Evolutionary conservation across 2,888 invertebrate species (phyloP).

Genomic region (Altica lythri): DNA sequence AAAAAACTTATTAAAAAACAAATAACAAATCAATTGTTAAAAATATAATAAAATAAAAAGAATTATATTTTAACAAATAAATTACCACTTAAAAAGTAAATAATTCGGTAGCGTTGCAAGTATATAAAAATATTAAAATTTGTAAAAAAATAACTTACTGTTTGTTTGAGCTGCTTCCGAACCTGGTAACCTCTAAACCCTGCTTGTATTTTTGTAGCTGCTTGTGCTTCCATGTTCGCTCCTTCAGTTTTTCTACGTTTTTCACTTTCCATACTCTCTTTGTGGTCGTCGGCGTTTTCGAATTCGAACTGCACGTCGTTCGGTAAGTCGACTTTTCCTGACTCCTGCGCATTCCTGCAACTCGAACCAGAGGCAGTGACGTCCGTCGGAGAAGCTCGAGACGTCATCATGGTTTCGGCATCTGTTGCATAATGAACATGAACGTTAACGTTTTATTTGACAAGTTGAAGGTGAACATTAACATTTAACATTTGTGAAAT

Average conservation of each 20-base stretch:
- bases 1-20: too few species aligned
- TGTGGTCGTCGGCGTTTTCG: slow-evolving; percentile 6
- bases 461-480: slow-evolving; percentile 20
- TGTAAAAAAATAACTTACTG: slow-evolving; percentile 45
- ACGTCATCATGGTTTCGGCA: slow-evolving; percentile 48
- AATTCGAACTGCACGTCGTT: slow-evolving; percentile 22
- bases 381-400: slow-evolving; percentile 21
- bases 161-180: slow-evolving; percentile 54
- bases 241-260: slow-evolving; percentile 24
- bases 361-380: slow-evolving; percentile 21
- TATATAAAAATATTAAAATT: too few species aligned
- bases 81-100: too few species aligned
- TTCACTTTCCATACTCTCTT: slow-evolving; percentile 40
- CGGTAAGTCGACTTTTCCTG: slow-evolving; percentile 48
- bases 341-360: slow-evolving; percentile 47
- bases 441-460: too few species aligned
- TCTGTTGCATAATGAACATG: slow-evolving; percentile 26
- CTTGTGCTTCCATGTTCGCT: slow-evolving; percentile 52
- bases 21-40: too few species aligned
- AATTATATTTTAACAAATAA: too few species aligned
- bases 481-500: too few species aligned
- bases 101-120: too few species aligned
- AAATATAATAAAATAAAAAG: too few species aligned
- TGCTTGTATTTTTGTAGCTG: slow-evolving; percentile 73
- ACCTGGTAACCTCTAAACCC: slow-evolving; percentile 71